A percentile compares a stretch with the other conserved stretches of the same genome.
Evolutionary conservation across 2,888 invertebrate genomes (phyloP).

Genomic region (Hoplodrina blanda): DNA sequence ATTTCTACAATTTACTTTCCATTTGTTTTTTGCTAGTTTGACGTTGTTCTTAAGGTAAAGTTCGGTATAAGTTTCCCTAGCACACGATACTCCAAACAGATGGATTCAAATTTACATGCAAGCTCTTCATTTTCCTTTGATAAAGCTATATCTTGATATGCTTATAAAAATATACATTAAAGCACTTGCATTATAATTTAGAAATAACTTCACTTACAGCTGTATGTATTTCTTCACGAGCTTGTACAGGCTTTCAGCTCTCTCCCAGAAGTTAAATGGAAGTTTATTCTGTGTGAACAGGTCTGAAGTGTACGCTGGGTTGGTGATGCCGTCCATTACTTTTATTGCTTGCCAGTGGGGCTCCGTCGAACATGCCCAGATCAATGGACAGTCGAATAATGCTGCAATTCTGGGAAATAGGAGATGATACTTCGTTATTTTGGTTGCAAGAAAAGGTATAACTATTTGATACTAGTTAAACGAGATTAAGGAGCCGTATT

Average conservation of each 20-base stretch:
- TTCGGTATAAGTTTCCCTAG: no score
- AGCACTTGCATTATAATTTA: neutral
- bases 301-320: constrained; percentile 78
- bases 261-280: constrained; percentile 73
- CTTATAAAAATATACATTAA: no score
- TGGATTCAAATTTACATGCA: no score
- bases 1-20: no score
- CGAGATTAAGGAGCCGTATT: no score
- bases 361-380: constrained; percentile 80
- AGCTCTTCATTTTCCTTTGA: no score
- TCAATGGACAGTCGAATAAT: constrained; percentile 76
- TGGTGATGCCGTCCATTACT: constrained; percentile 76
- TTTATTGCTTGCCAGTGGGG: constrained; percentile 76
- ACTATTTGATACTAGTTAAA: neutral
- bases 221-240: constrained; percentile 66
- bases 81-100: no score
- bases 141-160: no score
- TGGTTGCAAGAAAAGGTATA: neutral
- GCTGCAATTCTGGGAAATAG: constrained; percentile 74
- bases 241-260: constrained; percentile 69
- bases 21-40: no score
- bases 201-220: constrained; percentile 65
- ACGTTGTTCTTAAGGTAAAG: no score
- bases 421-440: neutral
- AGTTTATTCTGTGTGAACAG: constrained; percentile 68